Conservation (phyloP, 2,888 invertebrate genomes). For the Argyresthia goedartella region DNA sequence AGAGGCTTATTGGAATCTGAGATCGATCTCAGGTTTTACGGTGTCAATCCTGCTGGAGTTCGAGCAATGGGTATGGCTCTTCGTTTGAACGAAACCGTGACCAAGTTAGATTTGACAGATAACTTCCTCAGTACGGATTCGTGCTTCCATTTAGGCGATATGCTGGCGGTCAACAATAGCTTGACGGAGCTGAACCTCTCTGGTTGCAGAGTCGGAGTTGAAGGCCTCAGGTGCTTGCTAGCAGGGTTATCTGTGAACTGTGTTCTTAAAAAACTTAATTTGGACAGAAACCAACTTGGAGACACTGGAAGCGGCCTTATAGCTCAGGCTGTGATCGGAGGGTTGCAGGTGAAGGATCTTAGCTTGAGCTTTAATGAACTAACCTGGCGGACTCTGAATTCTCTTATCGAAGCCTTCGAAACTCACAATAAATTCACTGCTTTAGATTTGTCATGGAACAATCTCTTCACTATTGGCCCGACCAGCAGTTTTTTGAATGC, state of each 20-base stretch:
- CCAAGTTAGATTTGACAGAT: constrained; percentile 24
- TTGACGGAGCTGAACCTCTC: constrained; percentile 24
- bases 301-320: constrained; percentile 23
- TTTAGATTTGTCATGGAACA: constrained; percentile 27
- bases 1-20: constrained; percentile 20
- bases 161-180: constrained; percentile 21
- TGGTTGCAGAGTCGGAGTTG: constrained; percentile 24
- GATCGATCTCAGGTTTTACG: constrained; percentile 28
- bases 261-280: constrained; percentile 19
- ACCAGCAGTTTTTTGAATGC: background rate
- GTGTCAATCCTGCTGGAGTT: constrained; percentile 21
- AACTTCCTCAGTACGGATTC: constrained; percentile 26
- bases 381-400: background rate
- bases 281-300: constrained; percentile 23
- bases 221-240: constrained; percentile 19
- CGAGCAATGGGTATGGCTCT: constrained; percentile 27
- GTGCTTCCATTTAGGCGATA: constrained; percentile 30
- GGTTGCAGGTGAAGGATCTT: constrained; percentile 1
- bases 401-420: background rate
- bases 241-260: constrained; percentile 11
- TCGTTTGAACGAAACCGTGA: constrained; percentile 20
- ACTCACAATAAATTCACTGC: background rate
- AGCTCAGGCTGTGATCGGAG: constrained; percentile 8
- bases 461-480: constrained; percentile 13
- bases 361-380: constrained; percentile 8